phyloP scores from a whole-genome alignment of 1,140 invertebrate genomes.

The Cydia strobilella region DNA sequence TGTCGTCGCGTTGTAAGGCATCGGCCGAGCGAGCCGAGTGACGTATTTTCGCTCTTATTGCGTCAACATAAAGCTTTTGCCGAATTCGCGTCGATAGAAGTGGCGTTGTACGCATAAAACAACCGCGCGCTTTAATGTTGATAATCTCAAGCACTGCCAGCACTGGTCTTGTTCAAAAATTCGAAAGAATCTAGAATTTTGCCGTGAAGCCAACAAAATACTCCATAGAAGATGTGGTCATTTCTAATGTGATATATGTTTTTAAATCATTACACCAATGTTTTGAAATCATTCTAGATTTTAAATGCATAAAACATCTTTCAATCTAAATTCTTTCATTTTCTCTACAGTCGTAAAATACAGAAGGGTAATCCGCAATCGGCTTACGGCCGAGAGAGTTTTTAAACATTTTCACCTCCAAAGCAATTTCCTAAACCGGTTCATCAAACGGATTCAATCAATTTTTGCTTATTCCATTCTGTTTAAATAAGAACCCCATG shows the following conservation, averaged over 20 bases:
- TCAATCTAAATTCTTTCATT: constrained; percentile 70
- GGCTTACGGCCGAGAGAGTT: constrained; percentile 52
- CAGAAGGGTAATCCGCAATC: constrained; percentile 61
- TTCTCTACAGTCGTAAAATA: constrained; percentile 61
- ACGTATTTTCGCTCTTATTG: too few species aligned
- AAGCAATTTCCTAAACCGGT: constrained; percentile 50
- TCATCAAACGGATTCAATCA: constrained; percentile 42
- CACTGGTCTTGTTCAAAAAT: too few species aligned
- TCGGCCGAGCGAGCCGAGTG: too few species aligned
- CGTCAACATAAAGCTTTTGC: too few species aligned
- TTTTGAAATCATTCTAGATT: constrained; percentile 66
- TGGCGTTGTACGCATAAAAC: too few species aligned
- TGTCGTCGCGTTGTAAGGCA: too few species aligned
- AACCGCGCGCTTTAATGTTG: too few species aligned
- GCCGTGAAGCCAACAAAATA: not conserved
- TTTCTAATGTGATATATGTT: not conserved
- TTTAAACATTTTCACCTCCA: constrained; percentile 58
- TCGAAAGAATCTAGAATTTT: too few species aligned
- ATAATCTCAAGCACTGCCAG: too few species aligned
- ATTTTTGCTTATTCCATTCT: constrained; percentile 36
- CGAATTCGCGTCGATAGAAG: too few species aligned
- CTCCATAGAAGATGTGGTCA: not conserved
- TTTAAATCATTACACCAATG: constrained; percentile 9
- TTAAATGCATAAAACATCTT: constrained; percentile 63
- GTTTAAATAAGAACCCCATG: constrained; percentile 35